A percentile compares a stretch with the other conserved stretches of the same genome.
phyloP scores from a whole-genome alignment of 2,888 invertebrate genomes.

The Macrostomum cliftonense region DNA sequence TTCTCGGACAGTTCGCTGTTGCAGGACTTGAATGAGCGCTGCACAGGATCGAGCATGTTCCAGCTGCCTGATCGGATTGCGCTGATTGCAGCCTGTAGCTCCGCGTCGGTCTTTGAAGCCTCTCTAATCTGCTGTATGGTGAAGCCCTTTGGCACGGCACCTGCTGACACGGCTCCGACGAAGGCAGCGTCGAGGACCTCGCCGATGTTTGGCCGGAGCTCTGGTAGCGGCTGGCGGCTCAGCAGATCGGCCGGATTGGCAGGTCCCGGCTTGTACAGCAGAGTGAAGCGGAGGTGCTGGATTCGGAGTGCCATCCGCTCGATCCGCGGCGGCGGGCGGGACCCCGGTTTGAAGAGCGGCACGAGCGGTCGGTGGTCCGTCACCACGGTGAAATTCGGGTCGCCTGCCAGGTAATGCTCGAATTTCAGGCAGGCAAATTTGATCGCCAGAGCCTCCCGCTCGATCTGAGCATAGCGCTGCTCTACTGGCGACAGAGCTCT shows the following conservation, averaged over 20 bases:
- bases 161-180: neutral
- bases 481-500: slow-evolving; percentile 10
- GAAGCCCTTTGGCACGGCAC: slow-evolving; percentile 1
- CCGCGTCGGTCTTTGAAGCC: neutral
- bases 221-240: slow-evolving; percentile 13
- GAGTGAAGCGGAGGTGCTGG: slow-evolving; percentile 15
- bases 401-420: slow-evolving; percentile 15
- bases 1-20: no score
- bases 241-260: slow-evolving; percentile 18
- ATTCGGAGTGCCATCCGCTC: slow-evolving; percentile 17
- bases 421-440: neutral
- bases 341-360: slow-evolving; percentile 16
- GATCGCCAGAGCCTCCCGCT: slow-evolving; percentile 11
- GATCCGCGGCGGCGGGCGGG: slow-evolving; percentile 18
- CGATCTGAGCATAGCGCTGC: slow-evolving; percentile 10
- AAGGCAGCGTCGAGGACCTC: neutral
- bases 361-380: slow-evolving; percentile 21
- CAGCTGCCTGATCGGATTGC: neutral
- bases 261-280: slow-evolving; percentile 14
- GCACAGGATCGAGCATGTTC: neutral
- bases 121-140: neutral
- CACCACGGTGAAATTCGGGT: slow-evolving; percentile 14
- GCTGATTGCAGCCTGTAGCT: neutral
- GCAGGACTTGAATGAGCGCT: no score
- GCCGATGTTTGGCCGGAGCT: neutral